phyloP scores from a whole-genome alignment of 2,113 vertebrate species.

The Craseonycteris thonglongyai region DNA sequence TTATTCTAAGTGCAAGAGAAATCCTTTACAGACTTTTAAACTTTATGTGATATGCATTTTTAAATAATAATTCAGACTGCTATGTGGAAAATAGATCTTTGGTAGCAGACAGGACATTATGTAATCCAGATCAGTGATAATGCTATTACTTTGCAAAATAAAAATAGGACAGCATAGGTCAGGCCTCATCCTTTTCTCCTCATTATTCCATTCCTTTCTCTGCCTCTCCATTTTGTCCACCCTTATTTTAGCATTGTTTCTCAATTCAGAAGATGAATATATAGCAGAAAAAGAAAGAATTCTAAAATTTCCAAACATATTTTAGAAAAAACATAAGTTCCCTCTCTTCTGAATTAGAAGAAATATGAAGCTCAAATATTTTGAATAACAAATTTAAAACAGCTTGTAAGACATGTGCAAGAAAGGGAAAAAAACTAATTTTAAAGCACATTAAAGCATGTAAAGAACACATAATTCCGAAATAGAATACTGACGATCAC shows the following conservation, averaged over 20 bases:
- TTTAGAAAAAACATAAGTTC: background rate
- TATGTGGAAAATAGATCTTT: background rate
- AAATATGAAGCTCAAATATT: background rate
- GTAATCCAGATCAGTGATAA: background rate
- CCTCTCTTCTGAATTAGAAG: background rate
- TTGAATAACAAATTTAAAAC: background rate
- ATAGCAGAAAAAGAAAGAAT: background rate
- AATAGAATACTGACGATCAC: background rate
- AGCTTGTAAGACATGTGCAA: background rate
- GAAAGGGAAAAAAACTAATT: background rate
- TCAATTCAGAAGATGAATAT: background rate
- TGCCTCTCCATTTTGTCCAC: background rate
- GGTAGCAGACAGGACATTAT: background rate
- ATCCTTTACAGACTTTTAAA: background rate
- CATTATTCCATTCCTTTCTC: background rate
- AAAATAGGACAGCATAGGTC: background rate
- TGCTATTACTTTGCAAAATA: background rate
- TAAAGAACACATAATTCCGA: background rate
- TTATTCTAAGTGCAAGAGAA: background rate
- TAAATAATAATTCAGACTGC: background rate
- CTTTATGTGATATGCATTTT: background rate
- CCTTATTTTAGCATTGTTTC: background rate
- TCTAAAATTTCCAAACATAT: background rate
- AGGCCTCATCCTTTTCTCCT: fast-evolving
- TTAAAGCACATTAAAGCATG: background rate